These are phyloP conservation scores for Teleopsis dalmanni DNA, from an alignment of 1,140 invertebrate species.

Conservation along the genomic window DNA sequence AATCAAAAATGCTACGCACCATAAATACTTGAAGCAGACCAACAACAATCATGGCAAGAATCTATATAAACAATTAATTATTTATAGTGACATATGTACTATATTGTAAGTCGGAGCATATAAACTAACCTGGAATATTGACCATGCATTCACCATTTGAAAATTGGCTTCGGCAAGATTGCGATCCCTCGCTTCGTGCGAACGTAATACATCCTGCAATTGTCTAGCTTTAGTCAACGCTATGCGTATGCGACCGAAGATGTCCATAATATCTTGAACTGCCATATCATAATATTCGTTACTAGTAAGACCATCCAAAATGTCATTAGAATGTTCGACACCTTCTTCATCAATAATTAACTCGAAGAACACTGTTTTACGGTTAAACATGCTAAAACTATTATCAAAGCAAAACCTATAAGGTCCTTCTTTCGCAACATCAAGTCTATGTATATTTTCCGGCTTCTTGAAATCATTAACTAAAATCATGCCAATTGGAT, in stretches of 20 bases:
- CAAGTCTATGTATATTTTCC: slow-evolving; percentile 59
- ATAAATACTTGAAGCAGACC: slow-evolving; percentile 59
- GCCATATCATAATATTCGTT: slow-evolving; percentile 57
- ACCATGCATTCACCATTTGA: slow-evolving; percentile 65
- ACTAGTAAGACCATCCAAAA: slow-evolving; percentile 46
- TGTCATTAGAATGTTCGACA: slow-evolving; percentile 37
- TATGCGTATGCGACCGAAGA: slow-evolving; percentile 52
- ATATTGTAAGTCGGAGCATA: too few species aligned
- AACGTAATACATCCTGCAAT: slow-evolving; percentile 63
- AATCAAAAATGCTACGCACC: slow-evolving; percentile 62
- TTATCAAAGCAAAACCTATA: slow-evolving; percentile 81
- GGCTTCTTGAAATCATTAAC: slow-evolving; percentile 62
- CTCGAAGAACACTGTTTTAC: slow-evolving; percentile 77
- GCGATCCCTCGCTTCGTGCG: slow-evolving; percentile 67
- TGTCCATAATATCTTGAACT: slow-evolving; percentile 57
- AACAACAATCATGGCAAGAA: slow-evolving; percentile 62
- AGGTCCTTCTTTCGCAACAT: slow-evolving; percentile 55
- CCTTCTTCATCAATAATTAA: slow-evolving; percentile 58
- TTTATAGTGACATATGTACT: too few species aligned
- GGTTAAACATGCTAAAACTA: slow-evolving; percentile 66
- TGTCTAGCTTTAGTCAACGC: slow-evolving; percentile 58
- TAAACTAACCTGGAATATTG: slow-evolving; percentile 60
- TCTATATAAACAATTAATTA: too few species aligned
- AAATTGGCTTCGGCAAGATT: slow-evolving; percentile 71
- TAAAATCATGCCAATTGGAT: slow-evolving; percentile 56